phyloP scores from a whole-genome alignment of 2,113 vertebrate genomes.

The Spermophilus dauricus region DNA sequence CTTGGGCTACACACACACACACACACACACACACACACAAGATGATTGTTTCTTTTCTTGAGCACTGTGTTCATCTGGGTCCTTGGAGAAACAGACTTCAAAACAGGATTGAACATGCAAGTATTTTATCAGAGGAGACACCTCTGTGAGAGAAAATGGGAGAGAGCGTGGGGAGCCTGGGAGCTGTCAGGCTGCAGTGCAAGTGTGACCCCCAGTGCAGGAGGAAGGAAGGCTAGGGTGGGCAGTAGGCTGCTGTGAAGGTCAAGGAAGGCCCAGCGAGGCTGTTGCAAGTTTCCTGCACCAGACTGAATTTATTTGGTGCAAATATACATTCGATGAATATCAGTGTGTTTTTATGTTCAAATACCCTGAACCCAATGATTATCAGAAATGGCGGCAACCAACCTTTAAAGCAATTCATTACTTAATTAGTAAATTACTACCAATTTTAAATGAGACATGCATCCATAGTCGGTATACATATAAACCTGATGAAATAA shows the following conservation, averaged over 20 bases:
- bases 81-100: not conserved
- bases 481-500: constrained; percentile 55
- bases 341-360: constrained; percentile 11
- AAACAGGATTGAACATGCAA: not conserved
- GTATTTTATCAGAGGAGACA: not conserved
- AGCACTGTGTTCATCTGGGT: not conserved
- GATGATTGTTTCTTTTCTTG: not conserved
- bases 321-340: not conserved
- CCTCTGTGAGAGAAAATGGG: not conserved
- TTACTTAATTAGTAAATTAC: constrained; percentile 53
- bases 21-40: not conserved
- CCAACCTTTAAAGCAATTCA: not conserved
- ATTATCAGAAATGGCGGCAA: not conserved
- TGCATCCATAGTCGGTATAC: not conserved
- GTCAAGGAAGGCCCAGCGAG: not conserved
- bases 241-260: fast-evolving
- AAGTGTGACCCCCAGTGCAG: not conserved
- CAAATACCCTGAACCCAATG: not conserved
- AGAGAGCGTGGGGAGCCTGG: not conserved
- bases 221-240: not conserved
- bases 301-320: constrained; percentile 41
- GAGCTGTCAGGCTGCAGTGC: not conserved
- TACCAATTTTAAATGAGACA: constrained; percentile 45
- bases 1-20: not conserved
- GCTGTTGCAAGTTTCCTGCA: not conserved